Conservation (phyloP, 2,888 invertebrate species). For the Calephelis perditalis region DNA sequence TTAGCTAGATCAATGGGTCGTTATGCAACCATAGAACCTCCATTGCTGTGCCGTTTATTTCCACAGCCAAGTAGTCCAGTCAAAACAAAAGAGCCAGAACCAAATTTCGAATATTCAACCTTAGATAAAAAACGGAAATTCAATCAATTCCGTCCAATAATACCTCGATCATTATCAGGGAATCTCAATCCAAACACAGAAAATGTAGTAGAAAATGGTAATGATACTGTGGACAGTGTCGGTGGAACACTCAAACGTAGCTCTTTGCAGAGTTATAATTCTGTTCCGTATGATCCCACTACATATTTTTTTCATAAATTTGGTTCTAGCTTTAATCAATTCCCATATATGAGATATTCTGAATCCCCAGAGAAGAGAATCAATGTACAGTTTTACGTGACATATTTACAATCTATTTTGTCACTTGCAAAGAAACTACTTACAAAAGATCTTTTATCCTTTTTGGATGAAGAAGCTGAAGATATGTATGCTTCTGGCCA, state of each 20-base stretch:
- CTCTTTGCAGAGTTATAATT: conserved; percentile 78
- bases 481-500: conserved; percentile 86
- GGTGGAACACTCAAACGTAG: conserved; percentile 58
- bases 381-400: conserved; percentile 84
- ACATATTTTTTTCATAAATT: conserved; percentile 94
- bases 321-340: conserved; percentile 95
- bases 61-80: conserved; percentile 85
- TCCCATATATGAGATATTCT: conserved; percentile 88
- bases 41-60: conserved; percentile 90
- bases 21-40: conserved; percentile 86
- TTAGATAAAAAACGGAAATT: conserved; percentile 82
- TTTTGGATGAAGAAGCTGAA: conserved; percentile 89
- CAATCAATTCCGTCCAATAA: conserved; percentile 90
- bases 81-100: conserved; percentile 63
- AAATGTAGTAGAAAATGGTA: conserved; percentile 59
- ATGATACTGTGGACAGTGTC: conserved; percentile 50
- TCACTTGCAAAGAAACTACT: conserved; percentile 90
- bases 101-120: conserved; percentile 61
- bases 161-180: conserved; percentile 93
- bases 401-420: conserved; percentile 88
- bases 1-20: conserved; percentile 94
- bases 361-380: conserved; percentile 83
- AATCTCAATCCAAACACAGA: conserved; percentile 84
- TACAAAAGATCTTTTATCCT: conserved; percentile 88
- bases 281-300: conserved; percentile 87